A percentile compares a stretch with the other conserved stretches of the same genome.
Conservation (phyloP, 1,140 invertebrate species). For the Euwallacea fornicatus region DNA sequence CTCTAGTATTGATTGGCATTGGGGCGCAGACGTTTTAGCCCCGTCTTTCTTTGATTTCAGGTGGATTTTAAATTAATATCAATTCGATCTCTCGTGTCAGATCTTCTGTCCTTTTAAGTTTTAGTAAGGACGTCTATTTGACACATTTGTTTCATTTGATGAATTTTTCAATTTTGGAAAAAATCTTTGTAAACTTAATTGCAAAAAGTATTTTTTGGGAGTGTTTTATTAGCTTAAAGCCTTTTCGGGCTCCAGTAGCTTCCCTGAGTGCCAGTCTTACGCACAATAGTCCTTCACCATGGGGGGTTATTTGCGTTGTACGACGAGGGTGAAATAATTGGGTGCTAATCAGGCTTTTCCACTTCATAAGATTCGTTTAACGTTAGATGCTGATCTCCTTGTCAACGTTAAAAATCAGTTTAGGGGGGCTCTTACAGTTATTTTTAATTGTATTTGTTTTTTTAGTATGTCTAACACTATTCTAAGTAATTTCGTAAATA, state of each 20-base stretch:
- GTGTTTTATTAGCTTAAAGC: neutral
- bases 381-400: neutral
- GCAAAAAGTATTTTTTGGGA: too few species aligned
- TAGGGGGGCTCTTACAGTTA: too few species aligned
- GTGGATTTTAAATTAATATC: too few species aligned
- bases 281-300: constrained; percentile 1
- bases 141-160: too few species aligned
- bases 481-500: too few species aligned
- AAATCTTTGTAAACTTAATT: too few species aligned
- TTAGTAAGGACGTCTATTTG: neutral
- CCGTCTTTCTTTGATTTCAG: too few species aligned
- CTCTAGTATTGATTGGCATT: constrained; percentile 27
- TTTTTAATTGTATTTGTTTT: too few species aligned
- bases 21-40: constrained; percentile 25
- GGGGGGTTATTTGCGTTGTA: constrained; percentile 9
- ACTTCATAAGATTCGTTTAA: constrained; percentile 7
- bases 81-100: too few species aligned
- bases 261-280: neutral
- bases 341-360: constrained; percentile 19
- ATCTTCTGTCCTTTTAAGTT: neutral
- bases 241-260: neutral
- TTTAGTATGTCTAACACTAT: too few species aligned
- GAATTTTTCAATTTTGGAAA: too few species aligned
- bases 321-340: constrained; percentile 1
- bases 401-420: too few species aligned